Percentiles rank a stretch among this genome's conserved stretches.
Conservation (phyloP, 2,797 vertebrate genomes). For the Crocodylus rhombifer region DNA sequence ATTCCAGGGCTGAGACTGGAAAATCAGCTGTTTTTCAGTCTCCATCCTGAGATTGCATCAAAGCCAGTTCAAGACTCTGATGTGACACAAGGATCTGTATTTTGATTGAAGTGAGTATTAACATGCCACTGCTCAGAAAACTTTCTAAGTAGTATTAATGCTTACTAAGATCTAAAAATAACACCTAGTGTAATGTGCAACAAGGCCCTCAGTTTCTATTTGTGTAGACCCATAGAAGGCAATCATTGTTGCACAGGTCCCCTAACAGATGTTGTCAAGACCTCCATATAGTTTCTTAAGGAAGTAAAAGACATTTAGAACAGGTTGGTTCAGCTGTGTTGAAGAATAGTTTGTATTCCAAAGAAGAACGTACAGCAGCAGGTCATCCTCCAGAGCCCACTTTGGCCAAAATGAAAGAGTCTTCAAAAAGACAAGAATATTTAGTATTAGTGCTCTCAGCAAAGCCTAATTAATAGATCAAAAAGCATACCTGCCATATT, state of each 20-base stretch:
- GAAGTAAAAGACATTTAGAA: not conserved
- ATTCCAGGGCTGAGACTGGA: no score
- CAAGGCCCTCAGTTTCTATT: not conserved
- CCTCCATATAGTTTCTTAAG: not conserved
- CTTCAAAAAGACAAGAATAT: not conserved
- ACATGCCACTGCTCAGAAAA: no score
- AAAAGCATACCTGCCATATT: not conserved
- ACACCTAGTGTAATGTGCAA: no score
- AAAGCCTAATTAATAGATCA: not conserved
- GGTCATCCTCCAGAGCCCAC: not conserved
- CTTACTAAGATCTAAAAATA: no score
- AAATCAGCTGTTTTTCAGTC: no score
- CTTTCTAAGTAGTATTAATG: no score
- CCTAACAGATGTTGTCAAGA: not conserved
- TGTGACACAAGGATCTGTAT: no score
- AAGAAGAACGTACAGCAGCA: fast-evolving
- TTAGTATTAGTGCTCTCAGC: not conserved
- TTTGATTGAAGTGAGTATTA: no score
- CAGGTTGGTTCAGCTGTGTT: not conserved
- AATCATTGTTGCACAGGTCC: not conserved
- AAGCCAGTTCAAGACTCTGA: no score
- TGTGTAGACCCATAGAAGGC: not conserved
- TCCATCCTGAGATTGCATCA: no score
- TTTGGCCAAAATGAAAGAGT: not conserved
- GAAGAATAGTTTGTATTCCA: not conserved